These are phyloP conservation scores for Drosophila asahinai DNA, from an alignment of 1,140 invertebrate species.

Conservation along the genomic window DNA sequence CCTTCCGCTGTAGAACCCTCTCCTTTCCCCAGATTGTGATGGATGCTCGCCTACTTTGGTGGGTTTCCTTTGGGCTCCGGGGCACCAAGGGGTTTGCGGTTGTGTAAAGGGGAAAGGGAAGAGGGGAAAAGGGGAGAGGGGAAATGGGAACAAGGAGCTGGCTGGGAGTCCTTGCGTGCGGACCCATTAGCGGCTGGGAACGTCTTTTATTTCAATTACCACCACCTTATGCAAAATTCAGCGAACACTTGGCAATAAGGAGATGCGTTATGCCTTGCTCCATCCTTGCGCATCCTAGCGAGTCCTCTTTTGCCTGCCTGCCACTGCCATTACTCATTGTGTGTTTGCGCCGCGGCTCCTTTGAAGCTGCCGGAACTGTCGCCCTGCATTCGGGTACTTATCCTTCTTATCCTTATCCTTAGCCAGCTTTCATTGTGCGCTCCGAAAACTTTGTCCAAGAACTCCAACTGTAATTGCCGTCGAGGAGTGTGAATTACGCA, in stretches of 20 bases:
- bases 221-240: slow-evolving; percentile 65
- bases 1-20: slow-evolving; percentile 6
- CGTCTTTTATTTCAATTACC: slow-evolving; percentile 79
- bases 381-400: slow-evolving; percentile 41
- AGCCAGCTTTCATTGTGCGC: slow-evolving; percentile 12
- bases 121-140: not conserved
- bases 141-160: slow-evolving; percentile 6
- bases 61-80: slow-evolving; percentile 7
- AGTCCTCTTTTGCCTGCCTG: slow-evolving; percentile 13
- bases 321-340: slow-evolving; percentile 48
- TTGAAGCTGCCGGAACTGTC: slow-evolving; percentile 41
- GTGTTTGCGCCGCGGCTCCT: slow-evolving; percentile 32
- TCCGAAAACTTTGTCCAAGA: slow-evolving; percentile 36
- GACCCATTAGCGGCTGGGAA: slow-evolving; percentile 61
- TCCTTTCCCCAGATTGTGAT: slow-evolving; percentile 46
- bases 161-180: slow-evolving; percentile 32
- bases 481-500: slow-evolving; percentile 45
- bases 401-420: slow-evolving; percentile 13
- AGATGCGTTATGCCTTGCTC: slow-evolving; percentile 50
- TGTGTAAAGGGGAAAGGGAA: not conserved
- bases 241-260: slow-evolving; percentile 38
- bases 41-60: slow-evolving; percentile 38
- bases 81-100: slow-evolving; percentile 26
- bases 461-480: slow-evolving; percentile 39
- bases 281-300: slow-evolving; percentile 24